These are phyloP conservation scores for Tortrix viridana DNA, from an alignment of 2,888 invertebrate genomes.

Conservation along the genomic window DNA sequence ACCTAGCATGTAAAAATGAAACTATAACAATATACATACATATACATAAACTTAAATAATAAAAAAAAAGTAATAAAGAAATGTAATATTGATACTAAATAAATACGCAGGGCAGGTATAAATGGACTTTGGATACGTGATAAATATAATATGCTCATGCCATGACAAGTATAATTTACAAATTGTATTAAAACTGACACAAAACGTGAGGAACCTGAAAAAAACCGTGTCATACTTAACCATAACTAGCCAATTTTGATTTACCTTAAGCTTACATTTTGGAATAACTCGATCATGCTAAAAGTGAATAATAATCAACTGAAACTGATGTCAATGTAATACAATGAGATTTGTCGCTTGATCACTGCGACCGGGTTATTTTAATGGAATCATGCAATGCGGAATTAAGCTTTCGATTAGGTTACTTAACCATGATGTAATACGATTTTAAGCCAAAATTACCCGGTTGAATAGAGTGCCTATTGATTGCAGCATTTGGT, in stretches of 20 bases:
- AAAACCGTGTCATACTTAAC: conserved; percentile 51
- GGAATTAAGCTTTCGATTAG: conserved; percentile 42
- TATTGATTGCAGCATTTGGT: conserved; percentile 50
- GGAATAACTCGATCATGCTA: conserved; percentile 33
- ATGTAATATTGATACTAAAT: conserved; percentile 39
- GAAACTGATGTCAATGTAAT: conserved; percentile 32
- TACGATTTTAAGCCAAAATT: conserved; percentile 11
- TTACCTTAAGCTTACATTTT: conserved; percentile 35
- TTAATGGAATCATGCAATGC: conserved; percentile 57
- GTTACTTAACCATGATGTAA: conserved; percentile 15
- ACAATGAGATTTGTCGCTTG: conserved; percentile 29
- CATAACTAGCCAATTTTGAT: conserved; percentile 57
- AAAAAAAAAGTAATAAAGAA: conserved; percentile 38
- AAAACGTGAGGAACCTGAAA: conserved; percentile 49
- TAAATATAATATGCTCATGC: conserved; percentile 64
- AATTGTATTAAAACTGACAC: conserved; percentile 58
- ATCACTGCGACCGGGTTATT: conserved; percentile 41
- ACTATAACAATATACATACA: conserved; percentile 43
- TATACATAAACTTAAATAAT: conserved; percentile 45
- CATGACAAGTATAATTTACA: conserved; percentile 56
- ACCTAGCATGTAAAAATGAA: conserved; percentile 27
- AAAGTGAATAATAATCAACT: conserved; percentile 32
- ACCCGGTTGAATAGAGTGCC: conserved; percentile 36
- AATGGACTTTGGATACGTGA: conserved; percentile 46
- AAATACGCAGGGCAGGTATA: conserved; percentile 45